Conservation (phyloP, 1,140 invertebrate genomes). For the Heliconius congener region DNA sequence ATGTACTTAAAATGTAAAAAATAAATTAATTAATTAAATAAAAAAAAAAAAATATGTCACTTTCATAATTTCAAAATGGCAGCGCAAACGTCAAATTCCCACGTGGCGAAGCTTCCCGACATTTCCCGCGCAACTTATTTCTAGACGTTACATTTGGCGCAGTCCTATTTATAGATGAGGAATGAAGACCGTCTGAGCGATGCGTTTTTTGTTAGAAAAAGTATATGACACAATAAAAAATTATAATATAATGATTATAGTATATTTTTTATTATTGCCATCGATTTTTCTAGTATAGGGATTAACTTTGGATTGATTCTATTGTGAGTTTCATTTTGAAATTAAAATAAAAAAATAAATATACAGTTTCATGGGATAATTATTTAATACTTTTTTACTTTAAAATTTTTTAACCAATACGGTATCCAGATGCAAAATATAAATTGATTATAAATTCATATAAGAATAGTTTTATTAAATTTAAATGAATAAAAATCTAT, state of each 20-base stretch:
- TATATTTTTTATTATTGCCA: background rate
- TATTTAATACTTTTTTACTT: too few relatives aligned
- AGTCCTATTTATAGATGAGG: slow-evolving; percentile 56
- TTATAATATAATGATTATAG: background rate
- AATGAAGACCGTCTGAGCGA: slow-evolving; percentile 26
- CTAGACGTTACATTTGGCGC: slow-evolving; percentile 63
- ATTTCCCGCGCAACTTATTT: slow-evolving; percentile 63
- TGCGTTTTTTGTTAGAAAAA: slow-evolving; percentile 22
- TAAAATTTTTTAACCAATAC: too few relatives aligned
- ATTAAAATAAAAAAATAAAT: too few relatives aligned
- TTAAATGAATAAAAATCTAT: background rate
- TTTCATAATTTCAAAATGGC: slow-evolving; percentile 46
- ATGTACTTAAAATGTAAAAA: too few relatives aligned
- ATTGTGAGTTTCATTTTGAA: too few relatives aligned
- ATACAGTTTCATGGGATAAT: too few relatives aligned
- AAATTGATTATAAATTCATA: too few relatives aligned
- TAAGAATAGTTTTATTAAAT: background rate
- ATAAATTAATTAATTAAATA: too few relatives aligned
- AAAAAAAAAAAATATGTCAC: background rate
- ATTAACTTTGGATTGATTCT: background rate
- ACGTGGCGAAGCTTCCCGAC: slow-evolving; percentile 55
- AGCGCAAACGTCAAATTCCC: slow-evolving; percentile 40
- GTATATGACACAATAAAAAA: slow-evolving; percentile 1
- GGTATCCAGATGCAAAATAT: too few relatives aligned
- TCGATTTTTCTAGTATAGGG: background rate